Evolutionary conservation across 1,140 invertebrate species (phyloP), one percentile per base, ranked within the genome.

Genomic region (Drosophila nikananu): DNA sequence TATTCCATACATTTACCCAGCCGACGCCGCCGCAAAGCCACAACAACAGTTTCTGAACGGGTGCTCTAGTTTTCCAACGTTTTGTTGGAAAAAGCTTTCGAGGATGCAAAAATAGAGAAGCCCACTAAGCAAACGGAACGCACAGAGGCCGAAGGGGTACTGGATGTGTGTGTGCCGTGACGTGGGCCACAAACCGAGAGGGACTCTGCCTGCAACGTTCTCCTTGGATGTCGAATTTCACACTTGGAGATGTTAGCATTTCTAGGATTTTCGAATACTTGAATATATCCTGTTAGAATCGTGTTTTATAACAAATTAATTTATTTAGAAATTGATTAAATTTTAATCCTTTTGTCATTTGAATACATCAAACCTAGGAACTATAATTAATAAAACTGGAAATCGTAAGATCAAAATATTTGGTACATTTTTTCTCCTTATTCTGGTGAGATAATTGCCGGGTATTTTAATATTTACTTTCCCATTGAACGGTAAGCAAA

Each of bases 91-190:
- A 5, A 60, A 61, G 68, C 42, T 73, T 70, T 52, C 37, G 37
- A 42, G 66, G 42, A 60, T 72, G 70, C 70, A 73, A 52, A 72
- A 74, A 74, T 61, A 52, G 67, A 42, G 52, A 48, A 37, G 15
- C 68, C 46, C 73, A 61, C 70, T 61, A 42, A 37, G 44, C 54
- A 73, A 73, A 73, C 67, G 42, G 70, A 73, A 67, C 42, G 65
- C 59, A 67, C 64, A 59, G 44, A 51, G 49, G 23, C 39, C 39
- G 37, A 55, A 35, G 30, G 64, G 55, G 30, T 52, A 19, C 15
- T 21, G 23, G 61, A 10, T 39, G 49, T 54, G 51, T 54, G 51
- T 35, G 51, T 52, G 49, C 19, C 25, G 19, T 30, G 44, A 49
- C 32, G 37, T 49, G 68, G 35, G 44, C 32, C 54, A 60, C 21